These are phyloP conservation scores for Oreortyx pictus DNA, from an alignment of 2,797 vertebrate genomes.

Conservation along the genomic window DNA sequence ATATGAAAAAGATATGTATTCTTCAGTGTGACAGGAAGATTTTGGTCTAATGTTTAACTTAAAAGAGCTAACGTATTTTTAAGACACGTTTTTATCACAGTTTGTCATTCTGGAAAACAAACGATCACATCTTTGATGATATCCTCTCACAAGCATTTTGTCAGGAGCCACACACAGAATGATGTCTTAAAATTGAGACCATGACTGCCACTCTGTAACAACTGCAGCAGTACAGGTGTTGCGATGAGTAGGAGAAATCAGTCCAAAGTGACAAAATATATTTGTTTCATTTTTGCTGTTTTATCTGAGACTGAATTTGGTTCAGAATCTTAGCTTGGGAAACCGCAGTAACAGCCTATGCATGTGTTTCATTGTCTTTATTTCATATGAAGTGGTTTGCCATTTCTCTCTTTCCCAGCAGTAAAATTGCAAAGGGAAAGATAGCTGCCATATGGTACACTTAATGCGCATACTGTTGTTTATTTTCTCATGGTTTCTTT, in stretches of 20 bases:
- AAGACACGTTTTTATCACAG: background rate
- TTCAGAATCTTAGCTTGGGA: background rate
- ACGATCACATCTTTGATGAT: background rate
- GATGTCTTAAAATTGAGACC: background rate
- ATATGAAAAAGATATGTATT: background rate
- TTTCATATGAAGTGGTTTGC: background rate
- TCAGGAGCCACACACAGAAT: background rate
- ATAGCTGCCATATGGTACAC: background rate
- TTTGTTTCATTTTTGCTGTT: background rate
- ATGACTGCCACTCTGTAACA: background rate
- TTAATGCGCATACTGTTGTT: background rate
- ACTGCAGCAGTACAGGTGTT: background rate
- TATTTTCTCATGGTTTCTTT: background rate
- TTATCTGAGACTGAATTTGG: background rate
- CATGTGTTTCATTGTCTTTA: background rate
- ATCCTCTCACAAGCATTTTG: background rate
- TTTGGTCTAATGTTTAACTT: background rate
- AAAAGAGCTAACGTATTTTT: background rate
- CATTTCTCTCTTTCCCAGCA: background rate
- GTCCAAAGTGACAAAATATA: background rate
- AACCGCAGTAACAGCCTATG: background rate
- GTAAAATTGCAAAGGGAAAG: background rate
- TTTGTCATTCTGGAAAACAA: background rate
- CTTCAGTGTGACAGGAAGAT: background rate
- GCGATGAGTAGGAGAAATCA: background rate